phyloP scores from a whole-genome alignment of 2,888 invertebrate species.

The Dynastes maya region DNA sequence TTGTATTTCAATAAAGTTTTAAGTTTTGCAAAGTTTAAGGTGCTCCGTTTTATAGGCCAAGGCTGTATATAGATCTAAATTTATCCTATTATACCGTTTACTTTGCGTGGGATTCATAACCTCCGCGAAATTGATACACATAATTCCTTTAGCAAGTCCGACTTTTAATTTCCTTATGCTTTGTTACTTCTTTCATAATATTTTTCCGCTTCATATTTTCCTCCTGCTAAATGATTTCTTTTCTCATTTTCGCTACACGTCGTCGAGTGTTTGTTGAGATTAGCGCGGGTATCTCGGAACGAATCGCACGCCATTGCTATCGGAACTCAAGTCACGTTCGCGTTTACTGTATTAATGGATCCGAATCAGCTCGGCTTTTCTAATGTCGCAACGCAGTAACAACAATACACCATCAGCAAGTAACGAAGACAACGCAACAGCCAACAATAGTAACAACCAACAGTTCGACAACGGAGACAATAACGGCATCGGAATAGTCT shows the following conservation, averaged over 20 bases:
- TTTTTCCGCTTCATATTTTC: background rate
- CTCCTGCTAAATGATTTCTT: background rate
- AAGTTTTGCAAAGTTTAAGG: too few species aligned
- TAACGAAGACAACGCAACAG: background rate
- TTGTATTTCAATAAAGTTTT: too few species aligned
- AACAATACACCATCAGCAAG: conserved; percentile 1
- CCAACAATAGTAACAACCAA: background rate
- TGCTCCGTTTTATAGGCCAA: too few species aligned
- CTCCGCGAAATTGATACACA: too few species aligned
- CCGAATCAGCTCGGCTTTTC: background rate
- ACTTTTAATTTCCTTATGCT: background rate
- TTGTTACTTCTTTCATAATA: background rate
- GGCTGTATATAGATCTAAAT: too few species aligned
- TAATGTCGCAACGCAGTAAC: background rate
- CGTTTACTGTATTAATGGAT: conserved; percentile 32
- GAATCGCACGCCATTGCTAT: background rate
- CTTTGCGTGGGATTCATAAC: too few species aligned
- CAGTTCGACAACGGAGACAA: conserved; percentile 1
- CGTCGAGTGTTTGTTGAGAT: background rate
- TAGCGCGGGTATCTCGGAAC: background rate
- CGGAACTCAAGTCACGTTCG: conserved; percentile 8
- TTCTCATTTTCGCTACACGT: background rate
- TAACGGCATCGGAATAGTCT: conserved; percentile 6
- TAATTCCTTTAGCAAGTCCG: background rate
- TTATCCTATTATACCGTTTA: too few species aligned